Evolutionary conservation across 2,888 invertebrate species (phyloP).

Genomic region (Athetis lepigone): DNA sequence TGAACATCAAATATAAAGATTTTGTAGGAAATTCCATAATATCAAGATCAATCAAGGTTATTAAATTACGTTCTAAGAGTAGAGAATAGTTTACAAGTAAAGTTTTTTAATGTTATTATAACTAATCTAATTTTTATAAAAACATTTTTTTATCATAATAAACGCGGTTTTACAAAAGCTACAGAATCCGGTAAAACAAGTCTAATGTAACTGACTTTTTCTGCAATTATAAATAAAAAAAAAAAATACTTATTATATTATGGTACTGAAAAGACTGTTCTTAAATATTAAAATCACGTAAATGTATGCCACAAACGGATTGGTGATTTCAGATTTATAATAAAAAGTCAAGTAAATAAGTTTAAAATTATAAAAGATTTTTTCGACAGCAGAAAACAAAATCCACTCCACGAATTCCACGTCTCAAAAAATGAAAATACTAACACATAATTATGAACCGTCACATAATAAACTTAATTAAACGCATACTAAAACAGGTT

Average conservation of each 20-base stretch:
- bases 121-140: too few relatives aligned
- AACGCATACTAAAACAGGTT: constrained; percentile 29
- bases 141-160: too few relatives aligned
- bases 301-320: too few relatives aligned
- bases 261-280: too few relatives aligned
- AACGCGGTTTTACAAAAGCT: background rate
- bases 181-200: too few relatives aligned
- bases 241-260: too few relatives aligned
- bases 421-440: constrained; percentile 11
- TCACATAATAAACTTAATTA: constrained; percentile 44
- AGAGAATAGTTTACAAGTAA: constrained; percentile 2
- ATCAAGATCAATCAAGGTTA: background rate
- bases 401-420: background rate
- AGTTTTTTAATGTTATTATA: too few relatives aligned
- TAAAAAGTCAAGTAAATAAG: background rate
- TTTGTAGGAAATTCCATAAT: constrained; percentile 2
- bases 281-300: too few relatives aligned
- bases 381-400: background rate
- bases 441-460: too few relatives aligned
- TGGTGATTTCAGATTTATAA: too few relatives aligned
- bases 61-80: constrained; percentile 3
- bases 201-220: too few relatives aligned
- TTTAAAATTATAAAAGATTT: background rate
- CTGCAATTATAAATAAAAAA: too few relatives aligned
- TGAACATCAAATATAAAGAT: background rate